Base-by-base conservation (phyloP, 2,888 invertebrate species). In the Ptychoptera contaminata region DNA sequence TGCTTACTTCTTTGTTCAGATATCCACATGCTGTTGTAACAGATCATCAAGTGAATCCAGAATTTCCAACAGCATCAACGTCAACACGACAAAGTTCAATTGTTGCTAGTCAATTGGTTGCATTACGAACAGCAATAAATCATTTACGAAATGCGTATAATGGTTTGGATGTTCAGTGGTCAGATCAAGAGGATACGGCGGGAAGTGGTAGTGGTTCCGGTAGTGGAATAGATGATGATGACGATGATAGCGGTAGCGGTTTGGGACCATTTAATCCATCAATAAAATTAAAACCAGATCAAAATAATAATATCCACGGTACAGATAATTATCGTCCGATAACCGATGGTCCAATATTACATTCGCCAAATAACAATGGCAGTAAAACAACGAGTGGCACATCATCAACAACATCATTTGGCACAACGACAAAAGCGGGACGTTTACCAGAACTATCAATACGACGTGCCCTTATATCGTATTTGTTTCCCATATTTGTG, bases 141-240 rank as follows among this genome's bases (percentile, higher is more conserved):
- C 79, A 86, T 56, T 70, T 96, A 48, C 78, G 82, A 57, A 84
- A 82, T 58, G 94, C 94, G 0, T 88, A 82, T 67, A 88, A 88
- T 57, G 94, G 93, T 0, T 75, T 82, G 52, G 91, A 93, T 58
- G 91, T 93, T 31, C 86, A 88, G 55, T 90, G 87, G 87, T 71
- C 72, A 39, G 81, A 82, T 54, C 70, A 68, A 55, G 57, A 68
- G 76, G 78, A 69, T 58, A 76, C 69, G 50, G 61, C 57, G 50
- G 72, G 64, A 61, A 72, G 67, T 52, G 79, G 78, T 39, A 79
- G 80, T 1, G 82, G 82, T 11, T 79, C 80, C 14, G 82, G 80
- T n/a, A 79, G 81, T 12, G 82, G 82, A 2, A 67, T 63, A 40
- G 73, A 71, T 37, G 63, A 57, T 53, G 63, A 58, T 15, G 62